Percentiles rank a stretch among this genome's conserved stretches.
These are phyloP conservation scores for Acinonyx jubatus DNA, from an alignment of 2,113 vertebrate genomes.

Conservation along the genomic window DNA sequence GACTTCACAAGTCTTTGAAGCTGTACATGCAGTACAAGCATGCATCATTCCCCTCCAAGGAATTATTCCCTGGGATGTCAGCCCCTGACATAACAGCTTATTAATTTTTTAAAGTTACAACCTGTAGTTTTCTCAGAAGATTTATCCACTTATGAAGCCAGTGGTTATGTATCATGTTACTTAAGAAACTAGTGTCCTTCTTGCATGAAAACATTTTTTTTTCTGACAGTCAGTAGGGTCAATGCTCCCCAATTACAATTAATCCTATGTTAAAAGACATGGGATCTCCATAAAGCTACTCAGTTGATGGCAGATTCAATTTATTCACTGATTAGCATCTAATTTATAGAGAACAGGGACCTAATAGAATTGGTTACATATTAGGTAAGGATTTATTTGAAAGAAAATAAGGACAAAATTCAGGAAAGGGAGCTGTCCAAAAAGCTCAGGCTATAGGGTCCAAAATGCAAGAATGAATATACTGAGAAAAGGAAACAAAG, in stretches of 20 bases:
- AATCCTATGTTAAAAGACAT: not conserved
- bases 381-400: not conserved
- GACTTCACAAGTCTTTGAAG: not conserved
- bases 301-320: not conserved
- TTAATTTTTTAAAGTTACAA: conserved; percentile 31
- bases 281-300: not conserved
- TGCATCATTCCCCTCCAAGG: not conserved
- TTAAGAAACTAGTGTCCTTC: not conserved
- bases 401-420: not conserved
- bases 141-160: not conserved
- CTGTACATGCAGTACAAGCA: not conserved
- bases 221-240: not conserved
- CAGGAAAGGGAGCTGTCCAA: not conserved
- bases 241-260: not conserved
- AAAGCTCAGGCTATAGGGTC: not conserved
- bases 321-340: not conserved
- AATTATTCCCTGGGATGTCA: not conserved
- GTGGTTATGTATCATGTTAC: not conserved
- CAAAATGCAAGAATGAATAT: not conserved
- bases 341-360: not conserved
- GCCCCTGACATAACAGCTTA: not conserved
- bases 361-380: not conserved
- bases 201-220: not conserved
- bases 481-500: not conserved
- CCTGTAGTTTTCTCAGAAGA: not conserved